Evolutionary conservation across 1,140 invertebrate species (phyloP), one percentile per base, ranked within the genome.

Genomic region (Diploscapter pachys): DNA sequence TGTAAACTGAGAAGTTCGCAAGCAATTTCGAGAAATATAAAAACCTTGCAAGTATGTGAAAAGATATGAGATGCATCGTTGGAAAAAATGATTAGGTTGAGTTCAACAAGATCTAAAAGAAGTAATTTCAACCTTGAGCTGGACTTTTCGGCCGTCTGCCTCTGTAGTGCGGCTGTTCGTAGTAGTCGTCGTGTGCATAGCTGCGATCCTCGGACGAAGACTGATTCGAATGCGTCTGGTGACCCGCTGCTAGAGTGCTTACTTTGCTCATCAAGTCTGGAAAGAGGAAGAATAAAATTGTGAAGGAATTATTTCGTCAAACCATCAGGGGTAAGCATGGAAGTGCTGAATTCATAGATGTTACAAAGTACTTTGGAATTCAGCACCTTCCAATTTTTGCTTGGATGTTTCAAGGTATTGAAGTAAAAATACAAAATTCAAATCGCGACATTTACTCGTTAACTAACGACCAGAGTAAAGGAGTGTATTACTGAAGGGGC

Each of bases 101-200:
- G 8, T 77, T 52, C 66, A 63, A 78, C 55, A 9, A 3, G 50
- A 50, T 13, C 6, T 74, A 51, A 9, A 76, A 54, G n/a, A 76
- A 61, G 49, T 72, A 9, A 48, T 11, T 8, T 6, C 70, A 13
- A 54, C 57, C 61, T 50, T n/a, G 64, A 61, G 76, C 64, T 63
- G 76, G 70, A 63, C 76, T 72, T 63, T 64, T 61, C 48, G 59
- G 55, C 9, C 72, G 53, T 71, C 71, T 72, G 71, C 79, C 72
- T 48, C 75, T 48, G 67, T 78, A 72, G 31, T 49, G 9, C 5
- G 54, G 62, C 11, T 75, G 70, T 5, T 83, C 82, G 63, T 83
- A 84, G 61, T 83, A 80, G 72, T 83, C 81, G 63, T 83, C 82
- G 65, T 83, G 81, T 5, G 81, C 76, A 76, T 83, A 83, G 73